phyloP scores from a whole-genome alignment of 2,888 invertebrate genomes.

The Myopa tessellatipennis region DNA sequence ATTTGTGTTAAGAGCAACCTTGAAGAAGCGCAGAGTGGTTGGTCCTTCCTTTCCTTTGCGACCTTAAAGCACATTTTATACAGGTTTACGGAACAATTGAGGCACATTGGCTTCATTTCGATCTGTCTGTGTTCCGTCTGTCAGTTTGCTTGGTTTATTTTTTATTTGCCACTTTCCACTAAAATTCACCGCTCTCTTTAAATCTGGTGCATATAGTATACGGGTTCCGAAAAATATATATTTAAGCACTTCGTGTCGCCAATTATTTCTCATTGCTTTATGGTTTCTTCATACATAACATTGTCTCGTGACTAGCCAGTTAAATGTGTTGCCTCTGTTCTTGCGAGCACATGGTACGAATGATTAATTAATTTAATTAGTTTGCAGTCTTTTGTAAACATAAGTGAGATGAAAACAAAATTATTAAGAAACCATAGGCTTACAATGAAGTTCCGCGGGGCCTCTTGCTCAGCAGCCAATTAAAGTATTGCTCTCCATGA shows the following conservation, averaged over 20 bases:
- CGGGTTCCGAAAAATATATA: no score
- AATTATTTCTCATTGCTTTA: conserved; percentile 20
- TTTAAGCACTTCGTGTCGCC: not conserved
- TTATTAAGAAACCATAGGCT: not conserved
- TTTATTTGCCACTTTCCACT: no score
- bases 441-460: conserved; percentile 3
- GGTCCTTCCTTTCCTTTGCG: no score
- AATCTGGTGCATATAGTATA: no score
- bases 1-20: not conserved
- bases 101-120: no score
- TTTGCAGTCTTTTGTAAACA: conserved; percentile 4
- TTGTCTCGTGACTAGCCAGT: conserved; percentile 19
- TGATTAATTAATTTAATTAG: conserved; percentile 21
- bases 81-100: no score
- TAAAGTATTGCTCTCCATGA: no score
- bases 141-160: no score
- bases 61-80: no score
- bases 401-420: not conserved
- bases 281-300: not conserved
- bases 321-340: not conserved
- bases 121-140: no score
- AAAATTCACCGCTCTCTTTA: no score
- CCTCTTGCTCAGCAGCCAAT: not conserved
- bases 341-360: conserved; percentile 12
- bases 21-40: no score